phyloP scores from a whole-genome alignment of 2,797 vertebrate species.

The Ammospiza maritima region DNA sequence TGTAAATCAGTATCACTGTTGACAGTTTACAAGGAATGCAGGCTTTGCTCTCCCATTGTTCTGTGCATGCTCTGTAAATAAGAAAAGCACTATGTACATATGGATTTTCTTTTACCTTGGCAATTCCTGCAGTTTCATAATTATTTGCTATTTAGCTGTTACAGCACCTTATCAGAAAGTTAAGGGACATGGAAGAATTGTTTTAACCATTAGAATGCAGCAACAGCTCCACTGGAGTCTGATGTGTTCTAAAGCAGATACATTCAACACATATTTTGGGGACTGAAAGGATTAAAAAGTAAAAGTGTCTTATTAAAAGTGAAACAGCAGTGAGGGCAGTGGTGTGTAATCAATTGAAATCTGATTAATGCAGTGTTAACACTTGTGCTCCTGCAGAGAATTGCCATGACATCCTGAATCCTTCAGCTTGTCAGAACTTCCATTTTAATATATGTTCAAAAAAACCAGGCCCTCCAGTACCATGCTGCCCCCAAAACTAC shows the following conservation, averaged over 20 bases:
- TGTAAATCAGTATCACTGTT: background rate
- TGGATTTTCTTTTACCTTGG: background rate
- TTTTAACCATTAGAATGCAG: background rate
- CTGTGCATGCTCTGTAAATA: background rate
- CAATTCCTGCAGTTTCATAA: background rate
- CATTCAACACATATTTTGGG: background rate
- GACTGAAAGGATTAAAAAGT: background rate
- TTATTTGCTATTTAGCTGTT: background rate
- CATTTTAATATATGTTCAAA: background rate
- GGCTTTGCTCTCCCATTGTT: background rate
- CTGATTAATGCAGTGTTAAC: background rate
- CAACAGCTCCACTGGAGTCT: background rate
- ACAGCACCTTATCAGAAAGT: background rate
- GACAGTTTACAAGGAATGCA: background rate
- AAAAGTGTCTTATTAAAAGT: background rate
- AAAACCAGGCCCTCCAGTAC: background rate
- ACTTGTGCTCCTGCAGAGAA: background rate
- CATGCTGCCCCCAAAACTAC: background rate
- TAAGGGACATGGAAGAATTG: background rate
- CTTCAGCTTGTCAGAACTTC: background rate
- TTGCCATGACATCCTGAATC: background rate
- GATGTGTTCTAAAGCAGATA: background rate
- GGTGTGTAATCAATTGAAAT: background rate
- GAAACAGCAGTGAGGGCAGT: background rate
- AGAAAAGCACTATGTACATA: background rate